Evolutionary conservation across 2,797 vertebrate species (phyloP).

Genomic region (Coccyzus lansbergi): DNA sequence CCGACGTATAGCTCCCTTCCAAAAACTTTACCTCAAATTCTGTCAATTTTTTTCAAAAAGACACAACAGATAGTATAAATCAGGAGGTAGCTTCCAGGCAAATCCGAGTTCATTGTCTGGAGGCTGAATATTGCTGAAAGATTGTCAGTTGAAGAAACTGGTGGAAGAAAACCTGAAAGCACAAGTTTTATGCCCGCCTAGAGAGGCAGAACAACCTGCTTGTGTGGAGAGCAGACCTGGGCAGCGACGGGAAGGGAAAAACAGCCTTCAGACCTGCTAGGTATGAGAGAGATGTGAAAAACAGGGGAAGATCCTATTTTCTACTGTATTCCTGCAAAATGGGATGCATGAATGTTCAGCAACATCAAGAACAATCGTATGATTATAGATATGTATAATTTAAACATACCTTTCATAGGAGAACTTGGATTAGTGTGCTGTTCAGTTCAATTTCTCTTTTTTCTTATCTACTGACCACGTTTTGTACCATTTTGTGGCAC

Average conservation of each 20-base stretch:
- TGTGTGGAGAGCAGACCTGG: neutral
- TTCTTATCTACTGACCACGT: neutral
- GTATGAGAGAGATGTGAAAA: neutral
- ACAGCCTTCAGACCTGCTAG: neutral
- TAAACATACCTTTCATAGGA: neutral
- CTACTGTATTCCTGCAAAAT: neutral
- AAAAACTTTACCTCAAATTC: slow-evolving; percentile 14
- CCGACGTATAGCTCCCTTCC: neutral
- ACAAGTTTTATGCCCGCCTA: neutral
- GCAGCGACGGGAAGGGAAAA: neutral
- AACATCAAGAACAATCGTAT: neutral
- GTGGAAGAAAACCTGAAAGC: neutral
- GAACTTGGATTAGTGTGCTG: neutral
- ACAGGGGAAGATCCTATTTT: neutral
- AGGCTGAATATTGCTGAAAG: neutral
- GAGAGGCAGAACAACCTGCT: neutral
- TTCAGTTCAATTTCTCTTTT: neutral
- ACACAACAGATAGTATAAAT: neutral
- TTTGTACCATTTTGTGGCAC: neutral
- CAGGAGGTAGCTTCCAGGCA: neutral
- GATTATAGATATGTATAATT: neutral
- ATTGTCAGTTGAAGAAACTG: neutral
- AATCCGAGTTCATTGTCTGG: neutral
- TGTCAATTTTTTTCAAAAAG: neutral
- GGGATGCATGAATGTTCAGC: neutral